Percentiles rank a stretch among this genome's conserved stretches.
Conservation (phyloP, 2,888 invertebrate species). For the Drosophila histrio region DNA sequence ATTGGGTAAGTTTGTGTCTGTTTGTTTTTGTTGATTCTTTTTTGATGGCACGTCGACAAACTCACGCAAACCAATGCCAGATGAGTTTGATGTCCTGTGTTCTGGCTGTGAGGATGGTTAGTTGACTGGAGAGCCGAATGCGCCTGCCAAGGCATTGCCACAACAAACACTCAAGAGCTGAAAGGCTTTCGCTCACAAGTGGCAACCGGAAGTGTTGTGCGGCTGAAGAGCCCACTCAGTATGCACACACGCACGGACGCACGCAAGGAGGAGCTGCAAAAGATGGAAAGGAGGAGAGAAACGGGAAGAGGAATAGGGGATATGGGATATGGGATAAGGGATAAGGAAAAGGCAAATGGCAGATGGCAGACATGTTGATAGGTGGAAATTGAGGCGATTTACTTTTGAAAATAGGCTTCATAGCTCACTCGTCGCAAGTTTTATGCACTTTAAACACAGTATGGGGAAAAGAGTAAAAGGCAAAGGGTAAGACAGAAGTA, state of each 20-base stretch:
- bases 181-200: constrained; percentile 77
- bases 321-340: not conserved
- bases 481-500: not conserved
- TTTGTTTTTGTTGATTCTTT: not conserved
- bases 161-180: constrained; percentile 76
- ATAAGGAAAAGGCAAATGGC: constrained; percentile 5
- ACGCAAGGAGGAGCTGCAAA: constrained; percentile 19
- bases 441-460: constrained; percentile 35
- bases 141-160: constrained; percentile 56
- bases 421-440: constrained; percentile 29
- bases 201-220: constrained; percentile 80
- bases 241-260: constrained; percentile 34
- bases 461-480: not conserved
- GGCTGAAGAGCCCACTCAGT: constrained; percentile 75
- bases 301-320: not conserved
- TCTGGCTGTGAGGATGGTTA: constrained; percentile 13
- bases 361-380: constrained; percentile 77
- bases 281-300: constrained; percentile 9
- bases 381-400: constrained; percentile 79
- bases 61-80: not conserved
- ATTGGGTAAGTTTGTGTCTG: not conserved
- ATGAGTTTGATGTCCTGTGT: constrained; percentile 17
- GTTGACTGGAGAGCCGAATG: constrained; percentile 37
- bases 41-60: constrained; percentile 5
- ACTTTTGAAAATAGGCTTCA: constrained; percentile 60